Conservation (phyloP, 2,888 invertebrate genomes). For the Alloscopus bannaensis region DNA sequence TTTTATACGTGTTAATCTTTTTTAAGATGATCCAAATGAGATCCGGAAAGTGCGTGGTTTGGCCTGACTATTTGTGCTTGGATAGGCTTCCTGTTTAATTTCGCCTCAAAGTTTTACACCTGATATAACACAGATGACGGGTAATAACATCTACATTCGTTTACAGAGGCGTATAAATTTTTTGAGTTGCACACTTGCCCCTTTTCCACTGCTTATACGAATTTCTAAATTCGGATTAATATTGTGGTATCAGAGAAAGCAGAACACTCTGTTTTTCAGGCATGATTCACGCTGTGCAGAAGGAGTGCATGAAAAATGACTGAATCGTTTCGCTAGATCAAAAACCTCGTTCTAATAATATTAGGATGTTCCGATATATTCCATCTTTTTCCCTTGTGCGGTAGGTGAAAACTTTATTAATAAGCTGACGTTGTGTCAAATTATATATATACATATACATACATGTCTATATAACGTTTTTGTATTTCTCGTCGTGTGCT, state of each 20-base stretch:
- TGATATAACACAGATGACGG: conserved; percentile 64
- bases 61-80: neutral
- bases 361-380: no score
- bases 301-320: no score
- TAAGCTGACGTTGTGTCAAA: conserved; percentile 13
- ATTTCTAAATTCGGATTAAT: no score
- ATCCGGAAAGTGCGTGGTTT: neutral
- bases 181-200: neutral
- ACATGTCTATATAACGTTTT: neutral
- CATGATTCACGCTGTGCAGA: no score
- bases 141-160: conserved; percentile 62
- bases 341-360: no score
- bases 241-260: no score
- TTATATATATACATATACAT: neutral
- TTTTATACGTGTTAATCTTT: conserved; percentile 19
- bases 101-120: conserved; percentile 54
- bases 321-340: no score
- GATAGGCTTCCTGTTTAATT: conserved; percentile 55
- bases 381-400: conserved; percentile 13
- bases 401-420: conserved; percentile 27
- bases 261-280: no score
- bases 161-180: conserved; percentile 46
- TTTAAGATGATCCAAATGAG: neutral
- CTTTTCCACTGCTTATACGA: no score
- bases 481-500: conserved; percentile 5